phyloP scores from a whole-genome alignment of 2,888 invertebrate species.

The Tetragnatha montana region DNA sequence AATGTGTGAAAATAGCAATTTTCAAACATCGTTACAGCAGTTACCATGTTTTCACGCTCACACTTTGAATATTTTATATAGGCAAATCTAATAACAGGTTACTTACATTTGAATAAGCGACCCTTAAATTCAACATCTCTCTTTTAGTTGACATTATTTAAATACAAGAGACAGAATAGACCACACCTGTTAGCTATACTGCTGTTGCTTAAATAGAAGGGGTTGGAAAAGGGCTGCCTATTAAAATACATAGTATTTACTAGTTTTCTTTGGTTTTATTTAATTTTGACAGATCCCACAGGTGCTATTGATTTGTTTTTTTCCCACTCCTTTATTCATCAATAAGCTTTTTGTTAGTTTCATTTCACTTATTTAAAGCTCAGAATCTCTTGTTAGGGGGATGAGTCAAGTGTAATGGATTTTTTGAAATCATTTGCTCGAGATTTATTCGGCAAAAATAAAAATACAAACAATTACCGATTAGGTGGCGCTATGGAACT shows the following conservation, averaged over 20 bases:
- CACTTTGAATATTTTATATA: conserved; percentile 24
- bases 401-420: no score
- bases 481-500: no score
- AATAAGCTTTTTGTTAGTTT: no score
- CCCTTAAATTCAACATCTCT: conserved; percentile 32
- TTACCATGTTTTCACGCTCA: background rate
- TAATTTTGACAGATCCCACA: conserved; percentile 3
- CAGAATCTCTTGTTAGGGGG: no score
- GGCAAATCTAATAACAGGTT: conserved; percentile 2
- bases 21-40: background rate
- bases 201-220: conserved; percentile 3
- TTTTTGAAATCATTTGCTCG: no score
- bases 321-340: background rate
- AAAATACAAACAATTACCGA: no score
- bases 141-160: conserved; percentile 3
- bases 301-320: background rate
- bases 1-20: background rate
- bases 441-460: no score
- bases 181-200: background rate
- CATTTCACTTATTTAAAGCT: no score
- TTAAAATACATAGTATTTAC: conserved; percentile 9
- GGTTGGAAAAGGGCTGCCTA: background rate
- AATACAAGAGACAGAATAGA: background rate
- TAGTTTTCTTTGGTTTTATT: background rate
- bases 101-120: conserved; percentile 46